These are phyloP conservation scores for Parauchenoglanis punctatus DNA, from an alignment of 2,797 vertebrate genomes.

Conservation along the genomic window DNA sequence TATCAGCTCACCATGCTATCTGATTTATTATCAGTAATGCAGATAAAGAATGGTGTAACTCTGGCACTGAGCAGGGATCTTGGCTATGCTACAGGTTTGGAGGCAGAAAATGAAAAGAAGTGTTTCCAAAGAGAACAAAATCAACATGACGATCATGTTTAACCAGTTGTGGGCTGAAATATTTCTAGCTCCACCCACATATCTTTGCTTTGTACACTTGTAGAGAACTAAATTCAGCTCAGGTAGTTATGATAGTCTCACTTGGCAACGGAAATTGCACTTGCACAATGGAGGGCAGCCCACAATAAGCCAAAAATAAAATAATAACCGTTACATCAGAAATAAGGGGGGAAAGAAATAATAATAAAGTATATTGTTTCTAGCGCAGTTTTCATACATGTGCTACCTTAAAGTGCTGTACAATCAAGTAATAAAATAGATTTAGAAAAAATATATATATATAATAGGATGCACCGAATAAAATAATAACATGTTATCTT, in stretches of 20 bases:
- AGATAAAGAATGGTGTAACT: not conserved
- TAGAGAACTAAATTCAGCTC: not conserved
- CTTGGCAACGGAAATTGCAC: not conserved
- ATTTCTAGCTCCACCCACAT: constrained; percentile 19
- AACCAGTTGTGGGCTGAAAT: not conserved
- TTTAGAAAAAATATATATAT: not conserved
- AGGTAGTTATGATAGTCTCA: not conserved
- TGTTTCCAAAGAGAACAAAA: not conserved
- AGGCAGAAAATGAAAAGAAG: not conserved
- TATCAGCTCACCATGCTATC: not conserved
- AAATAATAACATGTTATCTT: not conserved
- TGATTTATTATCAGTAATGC: not conserved
- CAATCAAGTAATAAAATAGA: not conserved
- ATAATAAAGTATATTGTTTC: not conserved
- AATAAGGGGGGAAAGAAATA: not conserved
- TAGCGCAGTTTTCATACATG: not conserved
- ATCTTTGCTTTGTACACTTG: not conserved
- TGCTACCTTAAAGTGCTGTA: not conserved
- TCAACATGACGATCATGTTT: not conserved
- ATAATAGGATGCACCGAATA: not conserved
- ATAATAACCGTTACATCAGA: not conserved
- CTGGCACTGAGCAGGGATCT: not conserved
- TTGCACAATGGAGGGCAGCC: not conserved
- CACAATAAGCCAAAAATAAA: not conserved
- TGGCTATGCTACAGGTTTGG: no score